Percentiles rank a stretch among this genome's conserved stretches.
Evolutionary conservation across 53 echinoderm and acorn worm species (phyloP).

Genomic region (Paracentrotus lividus): DNA sequence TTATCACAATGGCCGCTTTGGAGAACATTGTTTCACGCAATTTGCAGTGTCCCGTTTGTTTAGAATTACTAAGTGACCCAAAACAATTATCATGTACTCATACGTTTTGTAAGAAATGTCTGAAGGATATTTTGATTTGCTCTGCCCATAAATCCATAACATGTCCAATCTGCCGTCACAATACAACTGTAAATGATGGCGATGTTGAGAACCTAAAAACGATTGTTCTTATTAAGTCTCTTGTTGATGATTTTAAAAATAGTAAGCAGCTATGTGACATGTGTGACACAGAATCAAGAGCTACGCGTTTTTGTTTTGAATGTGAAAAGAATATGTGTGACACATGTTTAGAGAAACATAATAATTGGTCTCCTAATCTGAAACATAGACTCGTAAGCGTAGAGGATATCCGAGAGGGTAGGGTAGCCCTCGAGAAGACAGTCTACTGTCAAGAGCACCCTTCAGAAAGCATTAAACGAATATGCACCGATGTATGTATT

Average conservation of each 20-base stretch:
- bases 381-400: neutral
- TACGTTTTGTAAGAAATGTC: neutral
- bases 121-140: neutral
- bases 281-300: neutral
- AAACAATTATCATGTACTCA: conserved; percentile 16
- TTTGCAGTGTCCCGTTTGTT: conserved; percentile 15
- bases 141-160: neutral
- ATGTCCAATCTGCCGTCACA: neutral
- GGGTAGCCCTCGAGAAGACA: neutral
- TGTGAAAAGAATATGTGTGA: conserved; percentile 8
- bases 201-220: neutral
- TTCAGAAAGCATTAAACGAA: no score
- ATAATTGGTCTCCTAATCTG: neutral
- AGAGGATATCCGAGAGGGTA: neutral
- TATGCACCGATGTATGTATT: neutral
- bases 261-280: neutral
- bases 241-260: neutral
- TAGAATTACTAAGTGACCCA: neutral
- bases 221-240: neutral
- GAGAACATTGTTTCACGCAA: no score
- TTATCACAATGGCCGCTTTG: no score
- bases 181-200: neutral
- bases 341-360: neutral
- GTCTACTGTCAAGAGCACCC: neutral
- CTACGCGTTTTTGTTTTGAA: neutral